Evolutionary conservation across 2,113 vertebrate genomes (phyloP), one percentile per base, ranked within the genome.

Genomic region (Hippolais icterina): DNA sequence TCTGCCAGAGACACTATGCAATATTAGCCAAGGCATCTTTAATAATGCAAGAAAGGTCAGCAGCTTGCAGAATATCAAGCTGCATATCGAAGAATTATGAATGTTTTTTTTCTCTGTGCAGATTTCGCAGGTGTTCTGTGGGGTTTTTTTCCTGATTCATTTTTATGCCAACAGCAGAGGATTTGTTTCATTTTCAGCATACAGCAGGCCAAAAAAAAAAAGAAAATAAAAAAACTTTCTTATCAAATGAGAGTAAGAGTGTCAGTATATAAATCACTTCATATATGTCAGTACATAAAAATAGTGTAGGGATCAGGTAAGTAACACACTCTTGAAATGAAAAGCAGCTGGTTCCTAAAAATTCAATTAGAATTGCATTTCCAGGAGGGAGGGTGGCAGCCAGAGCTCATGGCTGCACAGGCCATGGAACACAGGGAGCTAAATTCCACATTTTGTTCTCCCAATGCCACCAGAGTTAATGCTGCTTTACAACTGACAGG

Each of bases 31-130:
- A 91, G 82, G 44, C 49, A 49, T 87, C 83, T 97, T 96, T 90
- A 97, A 96, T 96, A 97, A 97, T 96, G 84, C 86, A 97, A 74
- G 77, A 89, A 96, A 95, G 97, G 94, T 97, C 95, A 96, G 54
- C 63, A 94, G 77, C 69, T 68, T 63, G 72, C 65, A 83, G 77
- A 96, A 83, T 71, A 96, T 68, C 69, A 94, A 93, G 79, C 29
- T 71, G 47, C 77, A 86, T 63, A 92, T 84, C 0, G 8, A 91
- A 92, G 61, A 93, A 88, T 78, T 93, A 76, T 27, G 39, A 87
- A 44, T 35, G 21, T 89, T 85, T 78, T 89, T 89, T 81, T 83
- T 46, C 88, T 94, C 79, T 35, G 54, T 74, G 53, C 25, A 76
- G 64, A 81, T 88, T 92, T 90, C 42, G 29, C 12, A 76, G 50